Evolutionary conservation across 2,888 invertebrate species (phyloP), one percentile per base, ranked within the genome.

Genomic region (Tridacna gigas): DNA sequence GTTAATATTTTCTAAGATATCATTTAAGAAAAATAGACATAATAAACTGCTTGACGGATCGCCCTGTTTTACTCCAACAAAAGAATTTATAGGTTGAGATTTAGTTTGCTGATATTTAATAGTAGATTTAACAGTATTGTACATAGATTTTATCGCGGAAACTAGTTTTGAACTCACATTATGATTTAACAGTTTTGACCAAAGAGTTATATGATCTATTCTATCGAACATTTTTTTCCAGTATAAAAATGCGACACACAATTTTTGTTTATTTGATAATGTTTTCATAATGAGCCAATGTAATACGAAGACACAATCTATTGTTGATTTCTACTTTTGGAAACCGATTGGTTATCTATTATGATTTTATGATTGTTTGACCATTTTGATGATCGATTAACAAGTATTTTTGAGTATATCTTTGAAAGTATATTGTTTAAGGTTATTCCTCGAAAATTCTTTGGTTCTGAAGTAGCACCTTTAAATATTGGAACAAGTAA

Each of bases 221-320:
- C 74, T 77, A 51, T 84, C 80, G 61, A 77, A 78, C 37, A 74
- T 66, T 75, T 84, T 84, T 47, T 80, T 78, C 47, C 60, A 84
- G 28, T 83, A 80, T 7, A 80, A n/a, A 71, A 80, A 77, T 0
- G 66, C 80, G n/a, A 47, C 26, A 37, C 78, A 80, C 48, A 80
- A 18, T 75, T 83, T 83, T 74, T 80, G 60, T 11, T 66, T 73
- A 18, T 25, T n/a, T 15, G 15, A 48, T 4, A 74, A 13, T 73
- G 73, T 61, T 80, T 80, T 80, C 22, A 67, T 20, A 18, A 83
- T 80, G 7, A 83, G 60, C 11, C 80, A 51, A 69, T 83, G 80
- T 48, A 80, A 71, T 25, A 74, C 37, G 60, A 83, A 77, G 7
- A 83, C 37, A 74, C 75, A 69, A 75, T 80, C 73, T 13, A 45